Percentiles rank a stretch among this genome's conserved stretches.
These are phyloP conservation scores for Steatornis caripensis DNA, from an alignment of 2,113 vertebrate species.

Conservation along the genomic window DNA sequence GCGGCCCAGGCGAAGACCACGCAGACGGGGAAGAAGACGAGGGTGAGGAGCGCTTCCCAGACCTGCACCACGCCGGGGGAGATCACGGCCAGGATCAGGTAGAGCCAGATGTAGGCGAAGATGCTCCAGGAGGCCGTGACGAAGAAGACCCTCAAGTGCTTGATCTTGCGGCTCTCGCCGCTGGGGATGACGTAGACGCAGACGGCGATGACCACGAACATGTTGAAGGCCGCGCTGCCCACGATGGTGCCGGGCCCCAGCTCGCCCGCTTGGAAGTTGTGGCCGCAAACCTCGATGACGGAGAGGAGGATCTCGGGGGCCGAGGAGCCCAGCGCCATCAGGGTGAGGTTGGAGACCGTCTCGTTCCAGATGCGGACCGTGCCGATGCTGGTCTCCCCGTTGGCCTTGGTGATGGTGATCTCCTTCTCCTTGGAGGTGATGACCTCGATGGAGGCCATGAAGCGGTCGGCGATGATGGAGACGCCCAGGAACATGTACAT, in stretches of 20 bases:
- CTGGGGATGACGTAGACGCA: slow-evolving; percentile 90
- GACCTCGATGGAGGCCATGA: slow-evolving; percentile 98
- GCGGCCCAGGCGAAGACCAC: slow-evolving; percentile 94
- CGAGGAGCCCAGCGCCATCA: slow-evolving; percentile 94
- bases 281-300: slow-evolving; percentile 92
- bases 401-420: slow-evolving; percentile 94
- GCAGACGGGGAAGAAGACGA: slow-evolving; percentile 91
- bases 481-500: slow-evolving; percentile 98
- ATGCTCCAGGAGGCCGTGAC: slow-evolving; percentile 97
- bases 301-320: slow-evolving; percentile 94
- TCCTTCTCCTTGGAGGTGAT: slow-evolving; percentile 98
- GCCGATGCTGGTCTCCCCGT: slow-evolving; percentile 90
- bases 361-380: slow-evolving; percentile 98
- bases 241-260: slow-evolving; percentile 93
- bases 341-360: slow-evolving; percentile 92
- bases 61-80: slow-evolving; percentile 89
- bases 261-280: slow-evolving; percentile 86
- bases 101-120: slow-evolving; percentile 97
- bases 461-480: slow-evolving; percentile 96
- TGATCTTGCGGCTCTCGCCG: slow-evolving; percentile 86
- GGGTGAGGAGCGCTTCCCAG: slow-evolving; percentile 92
- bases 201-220: slow-evolving; percentile 95
- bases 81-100: slow-evolving; percentile 90
- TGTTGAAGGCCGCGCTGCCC: slow-evolving; percentile 96
- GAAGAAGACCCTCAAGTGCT: slow-evolving; percentile 94